Conservation (phyloP, 2,797 vertebrate genomes). For the Syndactyla subalaris region DNA sequence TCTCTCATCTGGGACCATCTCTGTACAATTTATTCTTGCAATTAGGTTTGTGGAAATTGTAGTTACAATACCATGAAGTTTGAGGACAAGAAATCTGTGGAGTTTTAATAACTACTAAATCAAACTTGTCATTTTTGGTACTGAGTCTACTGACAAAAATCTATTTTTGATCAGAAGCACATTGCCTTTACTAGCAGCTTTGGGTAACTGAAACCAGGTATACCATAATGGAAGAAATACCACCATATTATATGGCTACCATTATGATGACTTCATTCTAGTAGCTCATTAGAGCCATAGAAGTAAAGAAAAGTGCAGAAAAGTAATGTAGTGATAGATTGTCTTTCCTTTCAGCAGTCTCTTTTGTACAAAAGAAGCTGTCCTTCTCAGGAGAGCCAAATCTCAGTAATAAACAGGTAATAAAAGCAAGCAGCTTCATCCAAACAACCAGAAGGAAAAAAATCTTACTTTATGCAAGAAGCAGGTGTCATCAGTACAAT, state of each 20-base stretch:
- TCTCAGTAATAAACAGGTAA: background rate
- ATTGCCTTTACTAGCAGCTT: background rate
- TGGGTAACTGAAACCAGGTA: background rate
- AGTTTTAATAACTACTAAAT: background rate
- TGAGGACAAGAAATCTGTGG: background rate
- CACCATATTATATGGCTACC: background rate
- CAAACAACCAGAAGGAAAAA: background rate
- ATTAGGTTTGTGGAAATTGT: background rate
- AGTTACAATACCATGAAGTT: background rate
- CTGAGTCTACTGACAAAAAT: background rate
- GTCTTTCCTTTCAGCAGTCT: background rate
- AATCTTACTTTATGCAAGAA: background rate
- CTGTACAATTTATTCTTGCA: background rate
- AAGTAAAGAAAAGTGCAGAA: background rate
- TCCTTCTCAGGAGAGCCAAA: background rate
- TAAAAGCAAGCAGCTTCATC: background rate
- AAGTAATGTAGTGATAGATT: background rate
- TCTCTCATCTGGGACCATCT: background rate
- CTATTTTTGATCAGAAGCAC: background rate
- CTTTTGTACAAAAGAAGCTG: background rate
- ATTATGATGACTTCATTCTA: background rate
- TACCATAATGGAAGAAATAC: background rate
- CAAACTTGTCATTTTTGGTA: background rate
- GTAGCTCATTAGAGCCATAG: background rate
- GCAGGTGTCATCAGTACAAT: background rate